Evolutionary conservation across 2,113 vertebrate genomes (phyloP).

Genomic region (Cygnus atratus): DNA sequence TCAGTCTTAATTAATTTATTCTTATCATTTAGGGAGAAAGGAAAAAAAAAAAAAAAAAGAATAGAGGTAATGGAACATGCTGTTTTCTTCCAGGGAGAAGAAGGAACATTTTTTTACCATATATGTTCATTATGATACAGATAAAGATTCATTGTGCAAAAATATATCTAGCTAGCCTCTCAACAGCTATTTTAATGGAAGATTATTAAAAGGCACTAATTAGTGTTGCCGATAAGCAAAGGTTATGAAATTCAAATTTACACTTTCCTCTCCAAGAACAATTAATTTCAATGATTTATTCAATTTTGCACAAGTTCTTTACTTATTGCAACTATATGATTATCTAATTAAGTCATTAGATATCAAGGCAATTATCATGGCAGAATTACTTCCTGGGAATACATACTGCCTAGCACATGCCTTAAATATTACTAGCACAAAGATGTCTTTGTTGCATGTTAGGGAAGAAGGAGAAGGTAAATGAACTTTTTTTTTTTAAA

Average conservation of each 20-base stretch:
- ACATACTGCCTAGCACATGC: background rate
- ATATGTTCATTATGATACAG: background rate
- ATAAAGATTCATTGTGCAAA: background rate
- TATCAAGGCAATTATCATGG: slow-evolving; percentile 52
- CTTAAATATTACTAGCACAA: background rate
- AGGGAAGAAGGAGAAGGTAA: background rate
- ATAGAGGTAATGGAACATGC: background rate
- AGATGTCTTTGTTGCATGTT: background rate
- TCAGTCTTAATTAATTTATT: background rate
- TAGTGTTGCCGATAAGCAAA: background rate
- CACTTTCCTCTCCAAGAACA: background rate
- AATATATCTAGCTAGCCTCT: background rate
- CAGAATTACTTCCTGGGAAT: slow-evolving; percentile 44
- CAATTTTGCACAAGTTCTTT: slow-evolving; percentile 26
- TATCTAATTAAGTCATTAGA: slow-evolving; percentile 71
- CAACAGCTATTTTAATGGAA: background rate
- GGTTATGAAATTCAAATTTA: background rate
- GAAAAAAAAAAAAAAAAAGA: background rate
- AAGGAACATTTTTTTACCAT: background rate
- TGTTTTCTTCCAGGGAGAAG: background rate
- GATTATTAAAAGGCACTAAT: background rate
- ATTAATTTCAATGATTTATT: slow-evolving; percentile 25
- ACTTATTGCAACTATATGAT: slow-evolving; percentile 59
- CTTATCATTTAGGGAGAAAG: background rate
- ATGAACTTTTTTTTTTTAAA: background rate